Percentiles rank a stretch among this genome's conserved stretches.
phyloP scores from a whole-genome alignment of 2,888 invertebrate genomes.

The Tinea semifulvella region DNA sequence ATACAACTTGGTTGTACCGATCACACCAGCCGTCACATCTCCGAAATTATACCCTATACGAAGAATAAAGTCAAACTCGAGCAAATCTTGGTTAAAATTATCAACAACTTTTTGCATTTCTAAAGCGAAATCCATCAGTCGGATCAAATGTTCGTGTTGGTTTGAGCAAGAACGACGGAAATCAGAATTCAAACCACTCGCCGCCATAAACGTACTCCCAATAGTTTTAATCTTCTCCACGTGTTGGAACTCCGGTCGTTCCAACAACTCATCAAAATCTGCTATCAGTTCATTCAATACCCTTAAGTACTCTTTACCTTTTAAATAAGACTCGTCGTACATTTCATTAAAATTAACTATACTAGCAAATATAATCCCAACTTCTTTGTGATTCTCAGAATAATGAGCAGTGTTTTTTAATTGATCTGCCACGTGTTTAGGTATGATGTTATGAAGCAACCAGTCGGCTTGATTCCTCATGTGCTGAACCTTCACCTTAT shows the following conservation, averaged over 20 bases:
- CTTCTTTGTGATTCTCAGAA: constrained; percentile 92
- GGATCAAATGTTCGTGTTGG: constrained; percentile 81
- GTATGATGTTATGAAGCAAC: constrained; percentile 96
- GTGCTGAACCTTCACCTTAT: constrained; percentile 87
- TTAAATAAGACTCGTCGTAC: constrained; percentile 96
- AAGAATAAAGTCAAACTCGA: constrained; percentile 88
- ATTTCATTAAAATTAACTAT: constrained; percentile 98
- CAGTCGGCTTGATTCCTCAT: constrained; percentile 97
- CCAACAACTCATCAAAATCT: constrained; percentile 93
- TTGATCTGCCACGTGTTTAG: constrained; percentile 93
- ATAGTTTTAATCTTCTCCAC: constrained; percentile 99
- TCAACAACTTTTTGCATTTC: constrained; percentile 89
- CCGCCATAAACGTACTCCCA: constrained; percentile 97
- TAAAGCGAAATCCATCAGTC: constrained; percentile 92
- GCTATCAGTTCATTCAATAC: constrained; percentile 96
- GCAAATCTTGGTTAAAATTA: constrained; percentile 87
- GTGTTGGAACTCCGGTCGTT: constrained; percentile 80
- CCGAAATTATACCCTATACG: constrained; percentile 93
- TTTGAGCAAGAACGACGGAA: constrained; percentile 74
- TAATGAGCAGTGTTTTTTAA: constrained; percentile 93
- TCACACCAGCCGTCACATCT: constrained; percentile 96
- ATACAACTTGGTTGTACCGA: constrained; percentile 94
- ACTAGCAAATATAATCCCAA: constrained; percentile 94
- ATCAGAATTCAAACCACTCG: constrained; percentile 90
- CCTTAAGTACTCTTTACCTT: constrained; percentile 92